Evolutionary conservation across 2,113 vertebrate genomes (phyloP).

Genomic region (human): GRCh38 chr1:117982501-117983000

Average conservation of each 20-base stretch:
- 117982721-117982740: neutral
- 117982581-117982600: neutral
- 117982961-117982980: neutral
- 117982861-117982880: neutral
- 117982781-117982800: neutral
- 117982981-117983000: neutral
- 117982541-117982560: neutral
- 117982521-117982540: too few species aligned
- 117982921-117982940: neutral
- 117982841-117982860: neutral
- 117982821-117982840: neutral
- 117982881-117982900: neutral
- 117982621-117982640: neutral
- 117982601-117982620: neutral
- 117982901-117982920: neutral
- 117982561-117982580: neutral
- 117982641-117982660: neutral
- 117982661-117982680: neutral
- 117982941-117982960: neutral
- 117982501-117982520: too few species aligned
- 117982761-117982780: neutral
- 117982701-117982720: fast-evolving
- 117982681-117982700: neutral
- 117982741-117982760: neutral
- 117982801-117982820: neutral